Base-by-base conservation (phyloP, 30 jellyfish, hydroid and myxozoan species). In the Nemopilema nomurai region DNA sequence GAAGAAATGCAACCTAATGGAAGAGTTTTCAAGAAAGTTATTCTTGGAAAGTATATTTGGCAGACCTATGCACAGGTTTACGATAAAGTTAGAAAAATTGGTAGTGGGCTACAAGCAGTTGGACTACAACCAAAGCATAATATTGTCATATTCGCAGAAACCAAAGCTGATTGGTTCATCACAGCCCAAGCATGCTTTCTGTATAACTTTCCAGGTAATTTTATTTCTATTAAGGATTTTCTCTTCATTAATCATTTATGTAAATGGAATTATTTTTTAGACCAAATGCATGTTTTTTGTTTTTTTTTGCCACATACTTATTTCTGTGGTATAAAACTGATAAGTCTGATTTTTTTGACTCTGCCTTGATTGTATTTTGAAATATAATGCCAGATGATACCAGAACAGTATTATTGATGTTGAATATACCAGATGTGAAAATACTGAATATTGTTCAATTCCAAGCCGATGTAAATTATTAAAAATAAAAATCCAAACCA, bases 1-100 rank as follows among this genome's bases (percentile, higher is more conserved):
- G 98, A 93, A 19, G 98, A 93, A 71, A 82, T 89, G 50, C 98
- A 93, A 74, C 94, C 98, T 21, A 93, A 93, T 89, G 98, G 98
- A 0, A 83, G 97, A 18, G 67, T 89, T 16, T 93, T 93, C 91
- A 93, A 93, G 82, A 93, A 93, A 75, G 92, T 93, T 16, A 93
- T 93, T 27, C 83, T 93, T 30, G 98, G 98, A 4, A 96, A 93
- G 63, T 93, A 93, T 89, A 83, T 89, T 28, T 93, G 98, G 98
- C 80, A 80, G 83, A 83, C 94, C 16, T 93, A 77, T 62, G 57
- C 73, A 21, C 96, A 93, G 69, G 96, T 90, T 16, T 80, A 80
- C 0, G 91, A 80, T 18, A 90, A 79, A 49, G 78, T 84, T 49
- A 79, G 67, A 62, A 91, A 81, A 31, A 52, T 93, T 51, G 96